These are phyloP conservation scores for Tympanuchus pallidicinctus DNA, from an alignment of 2,113 vertebrate species.

Conservation along the genomic window DNA sequence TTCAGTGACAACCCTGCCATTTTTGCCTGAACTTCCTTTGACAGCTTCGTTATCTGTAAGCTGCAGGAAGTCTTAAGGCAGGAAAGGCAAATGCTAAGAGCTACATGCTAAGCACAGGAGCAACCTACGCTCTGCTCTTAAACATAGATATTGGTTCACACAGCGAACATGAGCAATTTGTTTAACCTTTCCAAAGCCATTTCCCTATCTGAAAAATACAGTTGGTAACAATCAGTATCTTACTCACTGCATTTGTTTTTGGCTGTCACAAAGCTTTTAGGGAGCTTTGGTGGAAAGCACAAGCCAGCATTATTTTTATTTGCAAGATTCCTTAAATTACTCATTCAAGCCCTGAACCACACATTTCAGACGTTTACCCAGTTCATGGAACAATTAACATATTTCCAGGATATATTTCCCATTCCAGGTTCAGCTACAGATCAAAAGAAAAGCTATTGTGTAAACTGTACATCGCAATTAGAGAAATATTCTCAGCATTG, in stretches of 20 bases:
- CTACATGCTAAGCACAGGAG: not conserved
- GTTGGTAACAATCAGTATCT: conserved; percentile 34
- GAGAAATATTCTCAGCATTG: conserved; percentile 78
- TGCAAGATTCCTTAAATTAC: conserved; percentile 50
- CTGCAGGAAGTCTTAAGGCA: not conserved
- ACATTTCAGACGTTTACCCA: conserved; percentile 61
- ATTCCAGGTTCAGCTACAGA: conserved; percentile 71
- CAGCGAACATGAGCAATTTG: not conserved
- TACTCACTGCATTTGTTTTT: not conserved
- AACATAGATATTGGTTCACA: not conserved
- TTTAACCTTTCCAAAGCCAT: conserved; percentile 49
- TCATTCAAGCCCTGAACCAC: conserved; percentile 39
- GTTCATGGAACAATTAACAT: conserved; percentile 75
- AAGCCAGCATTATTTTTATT: conserved; percentile 39
- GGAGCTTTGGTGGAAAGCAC: not conserved
- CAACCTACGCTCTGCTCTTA: not conserved
- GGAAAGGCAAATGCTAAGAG: not conserved
- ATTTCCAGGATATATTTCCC: conserved; percentile 76
- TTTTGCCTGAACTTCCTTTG: not conserved
- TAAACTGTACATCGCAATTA: conserved; percentile 67
- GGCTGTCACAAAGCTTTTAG: conserved; percentile 48
- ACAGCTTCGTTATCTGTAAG: not conserved
- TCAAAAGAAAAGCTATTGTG: conserved; percentile 78
- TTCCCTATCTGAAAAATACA: conserved; percentile 39
- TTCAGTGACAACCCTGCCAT: not conserved